Conservation (phyloP, 2,113 vertebrate genomes). For the Tachuris rubrigastra region DNA sequence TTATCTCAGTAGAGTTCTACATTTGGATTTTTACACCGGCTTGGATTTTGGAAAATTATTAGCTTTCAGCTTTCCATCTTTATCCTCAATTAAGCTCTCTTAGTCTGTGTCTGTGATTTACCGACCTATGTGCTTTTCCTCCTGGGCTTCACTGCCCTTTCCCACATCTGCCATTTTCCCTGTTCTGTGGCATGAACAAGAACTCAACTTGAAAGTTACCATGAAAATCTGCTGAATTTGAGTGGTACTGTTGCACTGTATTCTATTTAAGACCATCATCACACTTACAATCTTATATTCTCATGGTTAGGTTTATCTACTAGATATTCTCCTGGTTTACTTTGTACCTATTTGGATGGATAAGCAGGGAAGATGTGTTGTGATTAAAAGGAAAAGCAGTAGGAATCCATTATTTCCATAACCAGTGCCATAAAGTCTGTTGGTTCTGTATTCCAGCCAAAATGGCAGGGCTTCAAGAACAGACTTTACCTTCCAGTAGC, state of each 20-base stretch:
- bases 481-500: slow-evolving; percentile 21
- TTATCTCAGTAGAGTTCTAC: neutral
- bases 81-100: neutral
- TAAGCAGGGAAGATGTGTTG: neutral
- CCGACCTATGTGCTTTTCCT: neutral
- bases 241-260: neutral
- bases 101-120: neutral
- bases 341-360: neutral
- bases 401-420: neutral
- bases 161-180: neutral
- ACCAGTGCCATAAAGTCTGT: neutral
- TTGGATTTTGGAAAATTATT: neutral
- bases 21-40: neutral
- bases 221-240: neutral
- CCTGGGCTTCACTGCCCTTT: neutral
- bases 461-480: slow-evolving; percentile 54
- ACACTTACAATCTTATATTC: neutral
- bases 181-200: neutral
- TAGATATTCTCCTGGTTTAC: neutral
- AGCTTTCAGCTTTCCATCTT: neutral
- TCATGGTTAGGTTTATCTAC: neutral
- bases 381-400: neutral
- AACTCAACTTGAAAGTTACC: neutral
- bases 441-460: slow-evolving; percentile 34
- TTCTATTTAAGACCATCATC: neutral